Evolutionary conservation across 2,888 invertebrate species (phyloP).

Genomic region (Mesoligia furuncula): DNA sequence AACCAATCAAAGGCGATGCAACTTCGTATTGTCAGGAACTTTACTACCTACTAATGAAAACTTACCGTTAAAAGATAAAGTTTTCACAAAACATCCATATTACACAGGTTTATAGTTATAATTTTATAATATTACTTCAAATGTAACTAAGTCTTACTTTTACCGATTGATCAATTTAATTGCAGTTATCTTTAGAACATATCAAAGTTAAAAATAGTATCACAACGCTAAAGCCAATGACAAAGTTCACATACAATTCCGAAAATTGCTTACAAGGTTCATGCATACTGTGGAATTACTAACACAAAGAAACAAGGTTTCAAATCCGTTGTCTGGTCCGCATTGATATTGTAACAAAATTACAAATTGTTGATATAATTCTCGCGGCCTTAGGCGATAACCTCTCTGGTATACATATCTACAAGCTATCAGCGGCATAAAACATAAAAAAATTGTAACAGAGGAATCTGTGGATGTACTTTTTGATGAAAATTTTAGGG

Average conservation of each 20-base stretch:
- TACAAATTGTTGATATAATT: conserved; percentile 56
- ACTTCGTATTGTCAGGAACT: neutral
- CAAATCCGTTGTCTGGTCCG: neutral
- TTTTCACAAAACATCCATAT: neutral
- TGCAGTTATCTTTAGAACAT: conserved; percentile 39
- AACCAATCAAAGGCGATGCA: neutral
- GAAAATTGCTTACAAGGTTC: neutral
- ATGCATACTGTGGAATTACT: neutral
- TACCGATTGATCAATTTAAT: conserved; percentile 14
- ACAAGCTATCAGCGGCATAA: conserved; percentile 39
- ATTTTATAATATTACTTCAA: neutral
- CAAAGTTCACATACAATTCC: conserved; percentile 40
- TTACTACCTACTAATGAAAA: neutral
- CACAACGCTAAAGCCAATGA: conserved; percentile 52
- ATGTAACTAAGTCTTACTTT: conserved; percentile 24
- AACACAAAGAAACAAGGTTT: neutral
- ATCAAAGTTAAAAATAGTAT: conserved; percentile 42
- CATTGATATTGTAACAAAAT: neutral
- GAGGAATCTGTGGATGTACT: conserved; percentile 22
- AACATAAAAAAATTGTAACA: conserved; percentile 50
- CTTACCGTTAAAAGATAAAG: no score
- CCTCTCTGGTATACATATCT: conserved; percentile 41
- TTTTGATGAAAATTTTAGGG: neutral
- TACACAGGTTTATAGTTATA: neutral
- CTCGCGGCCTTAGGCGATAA: conserved; percentile 56